Base-by-base conservation (phyloP, 2,113 vertebrate genomes). In the Pteronura brasiliensis region DNA sequence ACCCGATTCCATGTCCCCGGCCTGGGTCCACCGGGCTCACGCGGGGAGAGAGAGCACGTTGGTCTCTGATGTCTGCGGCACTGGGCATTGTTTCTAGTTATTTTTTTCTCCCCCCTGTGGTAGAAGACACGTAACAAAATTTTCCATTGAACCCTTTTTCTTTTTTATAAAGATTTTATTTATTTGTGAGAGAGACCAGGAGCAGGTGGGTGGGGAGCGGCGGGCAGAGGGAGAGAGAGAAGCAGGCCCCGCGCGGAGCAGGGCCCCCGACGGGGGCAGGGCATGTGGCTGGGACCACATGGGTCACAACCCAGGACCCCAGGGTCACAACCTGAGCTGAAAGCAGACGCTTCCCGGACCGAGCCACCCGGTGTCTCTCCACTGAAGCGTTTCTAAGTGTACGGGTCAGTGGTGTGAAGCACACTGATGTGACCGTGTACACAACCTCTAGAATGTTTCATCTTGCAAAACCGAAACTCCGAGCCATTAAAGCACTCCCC, bases 1-100 rank as follows among this genome's bases (percentile, higher is more conserved):
- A 23, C 49, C 57, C 21, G 6, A 1, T 29, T 49, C 29, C 7
- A 0, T 4, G 36, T 42, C n/a, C 44, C 17, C 21, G 0, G 42
- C 21, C 79, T 0, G 5, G 49, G 87, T 25, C 52, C 71, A 7
- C 2, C 27, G 0, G 57, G 39, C 31, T n/a, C 69, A 6, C 25
- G 14, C 4, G 2, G 0, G 2, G 44, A 72, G 61, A 17, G 61
- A 39, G 15, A 83, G 65, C 83, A 20, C 47, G 0, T 0, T n/a
- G 79, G 55, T 27, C 27, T 27, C 55, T 4, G 47, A 9, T 11
- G 81, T 80, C 44, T 15, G 20, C 21, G 0, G 49, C 39, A 29
- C 49, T 20, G 61, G 72, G 63, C 72, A 18, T 39, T 6, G 8
- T 47, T n/a, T 17, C 27, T 42, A 8, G n/a, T 39, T 18, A 17